Evolutionary conservation across 2,113 vertebrate genomes (phyloP).

Genomic region (Chionodraco myersi): DNA sequence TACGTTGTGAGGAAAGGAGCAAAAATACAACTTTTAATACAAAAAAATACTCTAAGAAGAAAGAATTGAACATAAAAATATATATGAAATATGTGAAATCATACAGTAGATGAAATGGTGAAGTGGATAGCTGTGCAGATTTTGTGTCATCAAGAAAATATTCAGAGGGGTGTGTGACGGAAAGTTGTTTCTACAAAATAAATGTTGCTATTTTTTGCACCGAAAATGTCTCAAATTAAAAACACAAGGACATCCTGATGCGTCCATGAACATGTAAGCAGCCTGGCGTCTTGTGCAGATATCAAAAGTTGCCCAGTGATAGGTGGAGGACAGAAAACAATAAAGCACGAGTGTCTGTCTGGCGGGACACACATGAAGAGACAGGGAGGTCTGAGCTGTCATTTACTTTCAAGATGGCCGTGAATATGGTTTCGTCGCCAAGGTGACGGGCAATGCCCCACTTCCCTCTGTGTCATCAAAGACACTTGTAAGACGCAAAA

Average conservation of each 20-base stretch:
- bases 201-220: too few species aligned
- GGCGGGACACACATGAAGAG: slow-evolving; percentile 31
- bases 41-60: too few species aligned
- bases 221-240: too few species aligned
- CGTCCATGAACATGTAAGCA: background rate
- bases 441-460: background rate
- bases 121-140: too few species aligned
- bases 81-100: too few species aligned
- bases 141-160: background rate
- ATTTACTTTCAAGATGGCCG: slow-evolving; percentile 35
- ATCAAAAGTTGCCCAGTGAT: background rate
- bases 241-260: background rate
- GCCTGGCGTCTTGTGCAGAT: slow-evolving; percentile 5
- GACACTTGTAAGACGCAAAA: background rate
- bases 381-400: slow-evolving; percentile 28
- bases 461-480: slow-evolving; percentile 36
- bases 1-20: too few species aligned
- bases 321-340: background rate
- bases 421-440: slow-evolving; percentile 55
- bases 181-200: slow-evolving; percentile 1
- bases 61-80: too few species aligned
- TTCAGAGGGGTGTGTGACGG: slow-evolving; percentile 18
- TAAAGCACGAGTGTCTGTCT: too few species aligned
- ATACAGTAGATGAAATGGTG: too few species aligned
- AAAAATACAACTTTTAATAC: too few species aligned